A percentile compares a stretch with the other conserved stretches of the same genome.
These are phyloP conservation scores for Cossypha polioptera DNA, from an alignment of 2,797 vertebrate genomes.

Conservation along the genomic window DNA sequence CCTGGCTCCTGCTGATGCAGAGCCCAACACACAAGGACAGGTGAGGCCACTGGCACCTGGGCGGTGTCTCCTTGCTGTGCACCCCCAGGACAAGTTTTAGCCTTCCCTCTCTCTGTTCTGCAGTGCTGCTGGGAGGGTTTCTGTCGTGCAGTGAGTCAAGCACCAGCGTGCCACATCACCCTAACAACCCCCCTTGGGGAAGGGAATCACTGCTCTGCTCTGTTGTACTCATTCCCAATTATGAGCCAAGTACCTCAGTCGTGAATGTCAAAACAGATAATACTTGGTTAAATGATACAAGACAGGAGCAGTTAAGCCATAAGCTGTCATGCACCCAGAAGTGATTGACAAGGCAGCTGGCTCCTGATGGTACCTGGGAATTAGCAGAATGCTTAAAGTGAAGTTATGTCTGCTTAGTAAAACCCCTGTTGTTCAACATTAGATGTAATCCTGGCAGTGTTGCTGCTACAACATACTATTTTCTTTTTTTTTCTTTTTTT, in stretches of 20 bases:
- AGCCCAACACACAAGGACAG: rapidly evolving
- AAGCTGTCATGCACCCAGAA: constrained; percentile 36
- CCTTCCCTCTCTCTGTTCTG: not conserved
- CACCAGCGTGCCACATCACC: not conserved
- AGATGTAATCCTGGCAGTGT: not conserved
- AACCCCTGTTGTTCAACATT: not conserved
- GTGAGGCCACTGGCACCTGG: not conserved
- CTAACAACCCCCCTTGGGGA: constrained; percentile 4
- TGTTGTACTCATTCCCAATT: constrained; percentile 19
- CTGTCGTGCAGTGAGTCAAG: not conserved
- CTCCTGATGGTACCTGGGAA: constrained; percentile 15
- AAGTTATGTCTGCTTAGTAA: constrained; percentile 43
- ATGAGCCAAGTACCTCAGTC: constrained; percentile 40
- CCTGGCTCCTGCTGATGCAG: not conserved
- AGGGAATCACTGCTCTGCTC: constrained; percentile 43
- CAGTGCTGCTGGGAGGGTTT: not conserved
- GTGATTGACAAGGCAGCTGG: constrained; percentile 38
- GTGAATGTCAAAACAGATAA: constrained; percentile 57
- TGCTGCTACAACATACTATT: not conserved
- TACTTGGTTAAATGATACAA: constrained; percentile 46
- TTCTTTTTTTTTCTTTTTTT: not conserved
- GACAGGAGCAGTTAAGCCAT: constrained; percentile 50
- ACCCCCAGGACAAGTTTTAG: too few species aligned
- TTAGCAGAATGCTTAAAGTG: constrained; percentile 49
- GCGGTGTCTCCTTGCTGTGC: not conserved